Base-by-base conservation (phyloP, 2,888 invertebrate genomes). In the Caenorhabditis drosophilae region DNA sequence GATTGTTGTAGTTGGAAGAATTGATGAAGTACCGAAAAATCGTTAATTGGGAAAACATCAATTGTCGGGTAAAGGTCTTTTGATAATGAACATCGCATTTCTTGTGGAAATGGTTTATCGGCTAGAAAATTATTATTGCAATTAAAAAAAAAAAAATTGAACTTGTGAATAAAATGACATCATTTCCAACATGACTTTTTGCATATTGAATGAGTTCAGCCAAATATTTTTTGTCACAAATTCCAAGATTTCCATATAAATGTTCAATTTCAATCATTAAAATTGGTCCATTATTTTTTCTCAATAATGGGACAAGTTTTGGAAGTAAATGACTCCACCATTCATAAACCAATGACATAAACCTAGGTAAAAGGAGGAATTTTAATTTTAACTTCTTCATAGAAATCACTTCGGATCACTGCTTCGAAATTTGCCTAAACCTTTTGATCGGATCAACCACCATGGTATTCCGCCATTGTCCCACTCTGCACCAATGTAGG, bases 221-320 rank as follows among this genome's bases (percentile, higher is more conserved):
- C 78, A 88, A 89, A 84, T 94, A 93, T 0, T 85, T 85, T 60
- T 85, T 85, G 82, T 93, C 91, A 76, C 89, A 90, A 11, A 89
- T 89, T 38, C 84, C 85, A 80, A 89, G 92, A 77, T 92, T 54
- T 22, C 78, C 78, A 48, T 78, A 78, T 45, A 77, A 75, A 84
- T 96, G 96, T 31, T 81, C 81, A 41, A 63, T 57, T 36, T 86
- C 86, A 11, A 86, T 83, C 82, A 85, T 84, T 3, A 86, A 75
- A 27, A 86, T 76, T 4, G 85, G 84, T 4, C 86, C 86, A 31
- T 85, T 85, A 75, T 85, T 85, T 52, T 76, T 73, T 75, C 85
- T 84, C 35, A 86, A 75, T 16, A 82, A 74, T 4, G 85, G 84
- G 27, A 75, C 73, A 6, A 76, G 16, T 36, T 67, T 49, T 0